phyloP scores from a whole-genome alignment of 2,888 invertebrate genomes.

The Pammene fasciana region DNA sequence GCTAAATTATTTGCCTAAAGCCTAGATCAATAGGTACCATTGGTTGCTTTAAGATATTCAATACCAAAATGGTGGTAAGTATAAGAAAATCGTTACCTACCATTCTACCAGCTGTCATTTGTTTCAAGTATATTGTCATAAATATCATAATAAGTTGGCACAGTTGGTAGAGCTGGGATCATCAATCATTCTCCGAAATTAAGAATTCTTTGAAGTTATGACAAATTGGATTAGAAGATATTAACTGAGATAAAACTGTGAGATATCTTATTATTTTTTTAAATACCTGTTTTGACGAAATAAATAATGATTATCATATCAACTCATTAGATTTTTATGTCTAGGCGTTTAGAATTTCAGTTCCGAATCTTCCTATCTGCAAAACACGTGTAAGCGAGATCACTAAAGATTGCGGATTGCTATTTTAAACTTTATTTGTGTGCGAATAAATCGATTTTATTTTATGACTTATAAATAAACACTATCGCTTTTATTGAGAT shows the following conservation, averaged over 20 bases:
- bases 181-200: neutral
- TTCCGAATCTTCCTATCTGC: too few relatives aligned
- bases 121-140: neutral
- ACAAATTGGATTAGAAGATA: neutral
- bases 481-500: neutral
- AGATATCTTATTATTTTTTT: too few relatives aligned
- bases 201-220: conserved; percentile 2
- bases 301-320: too few relatives aligned
- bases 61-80: too few relatives aligned
- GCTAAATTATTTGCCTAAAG: too few relatives aligned
- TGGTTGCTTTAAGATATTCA: too few relatives aligned
- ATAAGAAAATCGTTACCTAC: too few relatives aligned
- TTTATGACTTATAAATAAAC: neutral
- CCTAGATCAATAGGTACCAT: too few relatives aligned
- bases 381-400: neutral
- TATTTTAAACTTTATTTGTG: conserved; percentile 9
- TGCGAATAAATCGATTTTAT: conserved; percentile 6
- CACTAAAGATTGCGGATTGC: conserved; percentile 7
- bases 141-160: conserved; percentile 2
- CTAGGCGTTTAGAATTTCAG: too few relatives aligned
- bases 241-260: too few relatives aligned
- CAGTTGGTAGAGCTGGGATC: neutral
- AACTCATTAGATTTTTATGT: too few relatives aligned
- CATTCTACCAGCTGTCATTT: neutral
- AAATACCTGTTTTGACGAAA: too few relatives aligned